A percentile compares a stretch with the other conserved stretches of the same genome.
Conservation (phyloP, 2,113 vertebrate species). For the Lasiurus cinereus region DNA sequence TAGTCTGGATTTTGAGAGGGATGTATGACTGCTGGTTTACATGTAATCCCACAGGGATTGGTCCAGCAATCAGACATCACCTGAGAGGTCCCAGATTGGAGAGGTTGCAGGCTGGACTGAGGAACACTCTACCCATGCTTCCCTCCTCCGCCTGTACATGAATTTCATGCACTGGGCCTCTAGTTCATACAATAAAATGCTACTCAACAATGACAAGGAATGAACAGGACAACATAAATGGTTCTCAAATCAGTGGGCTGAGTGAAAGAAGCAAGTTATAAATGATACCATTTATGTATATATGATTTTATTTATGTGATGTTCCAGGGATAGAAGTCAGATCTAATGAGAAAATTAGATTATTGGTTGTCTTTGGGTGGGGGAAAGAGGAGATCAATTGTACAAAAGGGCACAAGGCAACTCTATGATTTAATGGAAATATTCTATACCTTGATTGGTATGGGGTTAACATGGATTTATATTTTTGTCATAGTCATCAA, state of each 20-base stretch:
- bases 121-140: too few species aligned
- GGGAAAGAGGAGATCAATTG: background rate
- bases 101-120: too few species aligned
- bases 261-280: background rate
- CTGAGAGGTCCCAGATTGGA: too few species aligned
- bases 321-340: background rate
- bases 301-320: background rate
- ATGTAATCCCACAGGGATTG: too few species aligned
- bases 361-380: background rate
- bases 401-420: background rate
- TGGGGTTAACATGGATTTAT: background rate
- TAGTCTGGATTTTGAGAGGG: too few species aligned
- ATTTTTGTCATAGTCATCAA: background rate
- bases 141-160: too few species aligned
- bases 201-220: background rate
- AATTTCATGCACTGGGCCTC: too few species aligned
- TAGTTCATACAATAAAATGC: background rate
- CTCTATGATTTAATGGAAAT: background rate
- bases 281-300: background rate
- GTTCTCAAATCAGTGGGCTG: background rate
- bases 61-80: too few species aligned
- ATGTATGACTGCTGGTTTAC: too few species aligned
- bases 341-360: background rate
- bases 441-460: background rate
- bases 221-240: background rate